Base-by-base conservation (phyloP, 2,797 vertebrate genomes). In the Benthosema pterotum region DNA sequence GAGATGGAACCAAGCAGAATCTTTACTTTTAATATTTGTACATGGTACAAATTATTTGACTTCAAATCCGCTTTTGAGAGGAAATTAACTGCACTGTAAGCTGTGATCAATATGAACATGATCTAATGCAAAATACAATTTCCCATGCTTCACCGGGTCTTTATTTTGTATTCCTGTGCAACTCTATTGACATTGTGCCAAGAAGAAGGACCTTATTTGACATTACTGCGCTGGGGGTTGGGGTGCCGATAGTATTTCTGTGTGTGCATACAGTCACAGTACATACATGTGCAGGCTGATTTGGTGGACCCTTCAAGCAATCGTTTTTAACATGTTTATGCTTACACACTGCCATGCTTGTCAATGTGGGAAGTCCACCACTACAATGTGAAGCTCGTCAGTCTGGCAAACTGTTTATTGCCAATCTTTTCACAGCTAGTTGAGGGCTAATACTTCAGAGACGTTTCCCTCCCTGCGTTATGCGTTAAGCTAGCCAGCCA, bases 291-390 rank as follows among this genome's bases (percentile, higher is more conserved):
- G 62, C 73, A 49, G 52, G 60, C 60, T 74, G 71, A 65, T 65
- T 78, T 65, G 67, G 62, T 51, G 67, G 42, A 48, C 75, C 69
- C 71, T 78, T 78, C 63, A 75, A 58, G 59, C 46, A 47, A 62
- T 74, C 69, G 68, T 72, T 72, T 79, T 83, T 77, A 84, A 82
- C 75, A 82, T 58, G 58, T 80, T 76, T 85, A 65, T 74, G 65
- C 71, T 67, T 46, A 38, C 49, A 8, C 63, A 11, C 69, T 67
- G 66, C 75, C 57, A 58, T 64, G 68, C 53, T 69, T 9, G 69
- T 73, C 51, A 52, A 65, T 74, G 70, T 42, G 47, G 80, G 65
- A 64, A 56, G 43, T 68, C 78, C 59, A 55, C 65, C 42, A 19
- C 42, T 14, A 61, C 58, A 28, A 52, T 63, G 79, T 53, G 74